A percentile compares a stretch with the other conserved stretches of the same genome.
Evolutionary conservation across 2,888 invertebrate genomes (phyloP).

Genomic region (Automeris io): DNA sequence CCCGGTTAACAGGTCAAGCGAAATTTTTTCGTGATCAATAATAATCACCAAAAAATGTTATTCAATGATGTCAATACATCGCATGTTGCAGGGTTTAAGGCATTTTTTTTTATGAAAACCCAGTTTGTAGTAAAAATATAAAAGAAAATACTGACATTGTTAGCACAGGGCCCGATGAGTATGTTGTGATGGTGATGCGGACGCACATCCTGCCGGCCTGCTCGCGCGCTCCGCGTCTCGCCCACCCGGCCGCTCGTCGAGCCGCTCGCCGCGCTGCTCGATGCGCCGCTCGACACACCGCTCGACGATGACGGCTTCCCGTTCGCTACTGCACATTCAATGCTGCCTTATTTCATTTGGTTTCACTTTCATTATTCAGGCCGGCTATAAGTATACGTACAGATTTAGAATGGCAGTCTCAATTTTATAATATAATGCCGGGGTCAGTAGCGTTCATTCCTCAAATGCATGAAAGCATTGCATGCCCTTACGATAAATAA

Average conservation of each 20-base stretch:
- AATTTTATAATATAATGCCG: too few species aligned
- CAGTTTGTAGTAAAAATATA: not conserved
- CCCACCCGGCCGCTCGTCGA: conserved; percentile 34
- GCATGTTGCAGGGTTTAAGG: too few species aligned
- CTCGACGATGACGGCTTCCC: conserved; percentile 26
- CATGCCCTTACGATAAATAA: too few species aligned
- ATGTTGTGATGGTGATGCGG: conserved; percentile 74
- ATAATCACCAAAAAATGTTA: too few species aligned
- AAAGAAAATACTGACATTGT: conserved; percentile 1
- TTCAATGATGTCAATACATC: too few species aligned
- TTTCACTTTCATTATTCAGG: not conserved
- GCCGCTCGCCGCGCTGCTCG: conserved; percentile 32
- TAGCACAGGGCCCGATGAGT: conserved; percentile 35
- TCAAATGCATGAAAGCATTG: too few species aligned
- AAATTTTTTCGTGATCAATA: too few species aligned
- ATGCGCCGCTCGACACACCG: conserved; percentile 28
- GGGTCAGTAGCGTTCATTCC: too few species aligned
- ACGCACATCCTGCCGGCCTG: conserved; percentile 27
- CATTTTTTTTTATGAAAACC: conserved; percentile 12
- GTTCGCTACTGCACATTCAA: conserved; percentile 18
- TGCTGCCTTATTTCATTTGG: not conserved
- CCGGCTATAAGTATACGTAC: too few species aligned
- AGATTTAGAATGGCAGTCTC: too few species aligned
- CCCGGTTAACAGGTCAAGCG: too few species aligned
- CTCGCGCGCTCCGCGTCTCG: conserved; percentile 43